Base-by-base conservation (phyloP, 2,888 invertebrate genomes). In the Drosophila putrida region DNA sequence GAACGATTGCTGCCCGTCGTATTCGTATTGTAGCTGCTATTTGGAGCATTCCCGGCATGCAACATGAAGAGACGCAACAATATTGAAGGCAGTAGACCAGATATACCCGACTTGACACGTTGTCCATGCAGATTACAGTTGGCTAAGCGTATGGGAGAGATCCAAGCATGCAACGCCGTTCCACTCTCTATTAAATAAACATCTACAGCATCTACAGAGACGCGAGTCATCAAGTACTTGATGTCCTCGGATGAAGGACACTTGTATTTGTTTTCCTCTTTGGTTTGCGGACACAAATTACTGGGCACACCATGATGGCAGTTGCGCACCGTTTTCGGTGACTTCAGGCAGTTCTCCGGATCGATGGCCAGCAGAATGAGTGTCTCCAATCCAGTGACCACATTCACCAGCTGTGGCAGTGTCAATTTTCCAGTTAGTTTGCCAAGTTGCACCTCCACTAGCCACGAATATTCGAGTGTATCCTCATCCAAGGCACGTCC, bases 391-490 rank as follows among this genome's bases (percentile, higher is more conserved):
- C 97, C 96, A 5, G 97, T 96, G 11, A 97, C 94, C 8, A 99
- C 94, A 89, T 98, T 97, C 90, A 97, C 96, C 0, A 99, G 91
- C 94, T 96, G 98, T 0, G 98, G 97, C 28, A 97, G 94, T 0
- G 98, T 98, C 49, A 99, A 93, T 89, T 97, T 96, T 0, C 98
- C 99, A 28, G 96, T 97, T 13, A 99, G 93, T 91, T 98, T 98
- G 0, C 99, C 99, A 44, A 99, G 92, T 82, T 98, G 97, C 4
- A 98, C 94, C 92, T 99, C 99, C 84, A 99, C 95, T 83, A 99
- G 94, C 99, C 99, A 99, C 0, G 97, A 98, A 91, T 99, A 99
- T 91, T 99, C 99, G 15, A 99, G 93, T 0, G 99, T 98, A 86
- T 99, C 99, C 91, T 98, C 96, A 87, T 98, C 98, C 20, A 98